A percentile compares a stretch with the other conserved stretches of the same genome.
Evolutionary conservation across 1,140 invertebrate species (phyloP).

Genomic region (Drosophila funebris): DNA sequence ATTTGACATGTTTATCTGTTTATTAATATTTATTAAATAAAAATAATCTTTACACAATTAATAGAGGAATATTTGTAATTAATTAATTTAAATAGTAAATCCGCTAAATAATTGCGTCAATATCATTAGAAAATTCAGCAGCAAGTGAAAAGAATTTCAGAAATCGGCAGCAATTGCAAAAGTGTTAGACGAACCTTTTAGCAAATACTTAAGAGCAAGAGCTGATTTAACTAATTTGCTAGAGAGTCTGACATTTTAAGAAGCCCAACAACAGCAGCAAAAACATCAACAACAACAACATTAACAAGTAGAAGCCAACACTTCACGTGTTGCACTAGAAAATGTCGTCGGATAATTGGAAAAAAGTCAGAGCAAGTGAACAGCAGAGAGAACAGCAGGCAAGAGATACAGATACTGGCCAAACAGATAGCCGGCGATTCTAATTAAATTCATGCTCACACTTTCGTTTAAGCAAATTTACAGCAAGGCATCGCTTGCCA

Average conservation of each 20-base stretch:
- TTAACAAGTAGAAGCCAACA: not conserved
- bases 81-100: not conserved
- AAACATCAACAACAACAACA: conserved; percentile 36
- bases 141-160: not conserved
- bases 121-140: not conserved
- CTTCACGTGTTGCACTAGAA: conserved; percentile 52
- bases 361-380: conserved; percentile 21
- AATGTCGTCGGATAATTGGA: conserved; percentile 52
- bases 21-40: too few relatives aligned
- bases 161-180: not conserved
- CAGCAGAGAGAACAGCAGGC: conserved; percentile 1
- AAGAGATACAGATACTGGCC: conserved; percentile 46
- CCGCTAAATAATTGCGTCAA: not conserved
- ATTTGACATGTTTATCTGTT: too few relatives aligned
- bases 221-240: conserved; percentile 65
- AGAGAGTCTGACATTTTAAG: conserved; percentile 48
- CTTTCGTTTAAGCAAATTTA: conserved; percentile 80
- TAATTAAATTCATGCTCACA: conserved; percentile 80
- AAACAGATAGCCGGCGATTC: conserved; percentile 60
- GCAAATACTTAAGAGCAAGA: conserved; percentile 25
- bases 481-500: conserved; percentile 28
- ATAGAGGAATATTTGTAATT: not conserved
- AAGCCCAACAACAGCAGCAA: conserved; percentile 16
- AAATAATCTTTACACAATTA: too few relatives aligned
- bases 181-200: conserved; percentile 8